Evolutionary conservation across 1,140 invertebrate genomes (phyloP).

Genomic region (Ips nitidus): DNA sequence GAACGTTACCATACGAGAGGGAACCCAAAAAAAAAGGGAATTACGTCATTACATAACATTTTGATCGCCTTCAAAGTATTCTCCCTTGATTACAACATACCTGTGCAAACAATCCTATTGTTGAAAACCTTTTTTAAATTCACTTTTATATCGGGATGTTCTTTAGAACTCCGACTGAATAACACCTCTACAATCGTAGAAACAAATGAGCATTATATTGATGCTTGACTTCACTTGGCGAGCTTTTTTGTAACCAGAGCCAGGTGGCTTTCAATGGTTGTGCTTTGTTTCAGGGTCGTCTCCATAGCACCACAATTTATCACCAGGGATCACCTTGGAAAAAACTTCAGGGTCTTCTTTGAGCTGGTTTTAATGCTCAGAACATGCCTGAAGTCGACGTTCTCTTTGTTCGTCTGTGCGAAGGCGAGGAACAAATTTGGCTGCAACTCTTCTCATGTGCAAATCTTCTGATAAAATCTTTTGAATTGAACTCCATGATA

Average conservation of each 20-base stretch:
- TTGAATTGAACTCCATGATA: conserved; percentile 16
- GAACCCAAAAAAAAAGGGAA: not conserved
- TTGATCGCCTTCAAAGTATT: not conserved
- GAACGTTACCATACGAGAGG: not conserved
- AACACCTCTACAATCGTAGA: conserved; percentile 30
- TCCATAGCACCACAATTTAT: conserved; percentile 41
- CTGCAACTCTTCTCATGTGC: conserved; percentile 13
- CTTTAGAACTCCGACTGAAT: conserved; percentile 14
- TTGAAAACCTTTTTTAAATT: not conserved
- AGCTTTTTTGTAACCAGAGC: conserved; percentile 25
- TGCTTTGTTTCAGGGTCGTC: conserved; percentile 42
- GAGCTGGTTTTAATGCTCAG: conserved; percentile 17
- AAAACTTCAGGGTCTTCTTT: conserved; percentile 27
- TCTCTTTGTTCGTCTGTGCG: conserved; percentile 12
- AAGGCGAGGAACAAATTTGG: conserved; percentile 25
- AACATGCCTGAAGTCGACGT: conserved; percentile 8
- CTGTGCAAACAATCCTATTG: not conserved
- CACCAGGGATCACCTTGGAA: conserved; percentile 36
- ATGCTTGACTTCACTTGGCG: conserved; percentile 29
- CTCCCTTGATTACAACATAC: not conserved
- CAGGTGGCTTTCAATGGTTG: conserved; percentile 34
- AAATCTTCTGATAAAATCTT: conserved; percentile 30
- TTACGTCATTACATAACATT: not conserved
- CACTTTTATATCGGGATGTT: not conserved
- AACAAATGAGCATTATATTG: conserved; percentile 33